phyloP scores from a whole-genome alignment of 2,797 vertebrate species.

The Epinephelus malabaricus region DNA sequence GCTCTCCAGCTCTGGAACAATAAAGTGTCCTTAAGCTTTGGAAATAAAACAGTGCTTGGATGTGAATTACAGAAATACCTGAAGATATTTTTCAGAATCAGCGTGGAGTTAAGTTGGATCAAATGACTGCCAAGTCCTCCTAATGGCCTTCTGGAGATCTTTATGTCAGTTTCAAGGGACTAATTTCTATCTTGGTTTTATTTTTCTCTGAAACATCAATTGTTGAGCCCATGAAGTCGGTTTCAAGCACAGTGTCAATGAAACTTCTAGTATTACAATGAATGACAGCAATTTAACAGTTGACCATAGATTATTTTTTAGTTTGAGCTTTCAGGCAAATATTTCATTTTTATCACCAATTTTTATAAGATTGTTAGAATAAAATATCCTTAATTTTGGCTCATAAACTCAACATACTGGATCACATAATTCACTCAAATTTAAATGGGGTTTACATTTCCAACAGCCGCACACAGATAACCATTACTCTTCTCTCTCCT shows the following conservation, averaged over 20 bases:
- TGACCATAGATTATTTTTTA: neutral
- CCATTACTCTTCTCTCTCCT: conserved; percentile 49
- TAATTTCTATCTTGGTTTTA: conserved; percentile 9
- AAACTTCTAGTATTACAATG: neutral
- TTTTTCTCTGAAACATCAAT: conserved; percentile 6
- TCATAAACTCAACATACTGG: neutral
- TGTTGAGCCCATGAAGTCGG: conserved; percentile 7
- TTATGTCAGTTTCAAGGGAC: conserved; percentile 15
- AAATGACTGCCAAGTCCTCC: conserved; percentile 33
- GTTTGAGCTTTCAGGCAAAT: conserved; percentile 8
- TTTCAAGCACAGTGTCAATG: conserved; percentile 25
- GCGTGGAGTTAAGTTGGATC: conserved; percentile 24
- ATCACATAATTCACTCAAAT: conserved; percentile 31
- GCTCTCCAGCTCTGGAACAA: conserved; percentile 51
- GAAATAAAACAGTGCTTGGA: conserved; percentile 58
- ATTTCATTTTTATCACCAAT: neutral
- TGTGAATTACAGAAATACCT: conserved; percentile 53
- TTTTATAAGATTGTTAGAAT: neutral
- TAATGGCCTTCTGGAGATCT: conserved; percentile 30
- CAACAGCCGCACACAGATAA: conserved; percentile 9
- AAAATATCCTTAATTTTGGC: conserved; percentile 12
- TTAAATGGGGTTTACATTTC: conserved; percentile 40
- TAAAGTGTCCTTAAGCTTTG: conserved; percentile 51
- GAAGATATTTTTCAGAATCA: conserved; percentile 41
- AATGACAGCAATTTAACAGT: neutral